Evolutionary conservation across 1,140 invertebrate species (phyloP).

Genomic region (Panonychus citri): DNA sequence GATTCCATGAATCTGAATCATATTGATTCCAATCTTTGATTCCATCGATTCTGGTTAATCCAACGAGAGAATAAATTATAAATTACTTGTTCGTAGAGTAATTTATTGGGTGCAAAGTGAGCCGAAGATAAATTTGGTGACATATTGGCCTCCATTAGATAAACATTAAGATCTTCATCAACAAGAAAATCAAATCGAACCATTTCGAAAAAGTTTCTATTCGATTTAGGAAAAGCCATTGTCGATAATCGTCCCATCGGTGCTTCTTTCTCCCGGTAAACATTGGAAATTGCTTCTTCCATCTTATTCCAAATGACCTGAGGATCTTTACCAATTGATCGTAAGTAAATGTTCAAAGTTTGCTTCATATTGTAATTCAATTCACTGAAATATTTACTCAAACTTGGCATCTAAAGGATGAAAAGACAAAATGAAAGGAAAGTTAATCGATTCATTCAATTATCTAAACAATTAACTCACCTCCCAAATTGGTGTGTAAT

Average conservation of each 20-base stretch:
- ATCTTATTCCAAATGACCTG: constrained; percentile 54
- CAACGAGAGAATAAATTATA: constrained; percentile 59
- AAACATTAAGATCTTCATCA: constrained; percentile 64
- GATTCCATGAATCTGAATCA: constrained; percentile 21
- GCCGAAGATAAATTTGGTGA: constrained; percentile 83
- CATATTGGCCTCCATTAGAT: constrained; percentile 90
- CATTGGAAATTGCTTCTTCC: constrained; percentile 44
- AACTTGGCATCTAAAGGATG: constrained; percentile 36
- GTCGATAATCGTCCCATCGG: constrained; percentile 28
- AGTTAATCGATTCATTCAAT: no score
- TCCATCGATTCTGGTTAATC: constrained; percentile 28
- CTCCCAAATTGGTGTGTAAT: constrained; percentile 83
- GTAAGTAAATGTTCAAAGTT: constrained; percentile 55
- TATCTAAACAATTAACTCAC: no score
- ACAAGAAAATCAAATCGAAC: constrained; percentile 79
- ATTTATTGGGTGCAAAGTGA: constrained; percentile 62
- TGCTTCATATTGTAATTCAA: constrained; percentile 63
- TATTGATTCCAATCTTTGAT: constrained; percentile 5
- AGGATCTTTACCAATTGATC: constrained; percentile 39
- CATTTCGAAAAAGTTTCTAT: constrained; percentile 71
- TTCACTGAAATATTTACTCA: constrained; percentile 47
- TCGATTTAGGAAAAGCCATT: not conserved
- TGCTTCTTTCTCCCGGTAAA: constrained; percentile 49
- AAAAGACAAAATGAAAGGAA: not conserved
- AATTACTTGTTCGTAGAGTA: constrained; percentile 77